These are phyloP conservation scores for Rhodinocichla rosea DNA, from an alignment of 2,113 vertebrate genomes.

Conservation along the genomic window DNA sequence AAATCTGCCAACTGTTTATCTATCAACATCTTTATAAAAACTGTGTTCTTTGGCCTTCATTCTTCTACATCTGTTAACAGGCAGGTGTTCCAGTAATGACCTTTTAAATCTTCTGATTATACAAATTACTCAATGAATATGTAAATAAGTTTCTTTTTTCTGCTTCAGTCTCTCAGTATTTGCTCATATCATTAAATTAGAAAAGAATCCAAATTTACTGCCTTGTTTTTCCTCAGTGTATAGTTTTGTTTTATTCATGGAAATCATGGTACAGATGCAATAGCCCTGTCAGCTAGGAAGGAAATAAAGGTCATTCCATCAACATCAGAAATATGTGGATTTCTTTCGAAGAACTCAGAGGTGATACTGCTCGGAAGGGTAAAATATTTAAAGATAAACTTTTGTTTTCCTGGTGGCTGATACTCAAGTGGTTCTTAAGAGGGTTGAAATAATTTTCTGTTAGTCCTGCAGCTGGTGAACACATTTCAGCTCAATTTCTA, in stretches of 20 bases:
- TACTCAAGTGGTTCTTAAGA: neutral
- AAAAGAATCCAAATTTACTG: neutral
- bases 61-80: slow-evolving; percentile 52
- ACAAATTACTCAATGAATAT: slow-evolving; percentile 57
- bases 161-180: neutral
- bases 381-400: neutral
- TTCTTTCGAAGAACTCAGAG: neutral
- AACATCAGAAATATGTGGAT: neutral
- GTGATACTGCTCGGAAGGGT: neutral
- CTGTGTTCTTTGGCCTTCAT: slow-evolving; percentile 29
- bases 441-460: neutral
- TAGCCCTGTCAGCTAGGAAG: neutral
- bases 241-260: neutral
- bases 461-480: neutral
- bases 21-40: neutral
- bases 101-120: slow-evolving; percentile 63
- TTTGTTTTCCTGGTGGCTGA: neutral
- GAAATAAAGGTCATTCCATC: neutral
- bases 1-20: slow-evolving; percentile 33
- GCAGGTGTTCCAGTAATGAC: slow-evolving; percentile 59
- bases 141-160: slow-evolving; percentile 12
- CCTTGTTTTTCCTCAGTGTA: neutral
- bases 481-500: neutral
- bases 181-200: neutral
- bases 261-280: neutral